Percentiles rank a stretch among this genome's conserved stretches.
Evolutionary conservation across 1,140 invertebrate species (phyloP).

Genomic region (Hyposmocoma kahamanoa): DNA sequence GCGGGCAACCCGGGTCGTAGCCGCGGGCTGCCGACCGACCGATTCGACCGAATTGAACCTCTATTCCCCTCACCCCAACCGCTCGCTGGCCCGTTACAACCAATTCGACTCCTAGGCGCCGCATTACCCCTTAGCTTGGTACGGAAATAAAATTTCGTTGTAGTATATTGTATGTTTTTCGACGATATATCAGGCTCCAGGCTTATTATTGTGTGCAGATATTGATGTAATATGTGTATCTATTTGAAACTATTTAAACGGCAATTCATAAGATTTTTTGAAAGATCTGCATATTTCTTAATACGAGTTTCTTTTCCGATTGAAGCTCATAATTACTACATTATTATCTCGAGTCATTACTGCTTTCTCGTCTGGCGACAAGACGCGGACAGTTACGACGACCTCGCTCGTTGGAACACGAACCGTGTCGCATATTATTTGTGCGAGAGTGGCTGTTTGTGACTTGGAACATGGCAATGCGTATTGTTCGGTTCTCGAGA

Average conservation of each 20-base stretch:
- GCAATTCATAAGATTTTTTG: too few species aligned
- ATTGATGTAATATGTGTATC: too few species aligned
- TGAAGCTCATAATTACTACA: too few species aligned
- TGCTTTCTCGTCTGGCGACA: too few species aligned
- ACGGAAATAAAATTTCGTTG: conserved; percentile 28
- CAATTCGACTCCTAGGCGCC: conserved; percentile 46
- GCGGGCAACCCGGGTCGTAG: conserved; percentile 50
- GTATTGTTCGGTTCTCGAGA: conserved; percentile 4
- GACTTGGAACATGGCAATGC: conserved; percentile 3
- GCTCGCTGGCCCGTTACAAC: conserved; percentile 41
- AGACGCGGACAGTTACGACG: conserved; percentile 5
- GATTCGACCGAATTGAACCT: conserved; percentile 52
- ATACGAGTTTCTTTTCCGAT: too few species aligned
- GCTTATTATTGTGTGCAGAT: too few species aligned
- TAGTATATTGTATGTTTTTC: too few species aligned
- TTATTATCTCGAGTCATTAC: too few species aligned
- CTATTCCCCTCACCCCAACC: conserved; percentile 47
- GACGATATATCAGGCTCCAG: too few species aligned
- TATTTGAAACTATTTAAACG: too few species aligned
- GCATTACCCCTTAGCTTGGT: conserved; percentile 36
- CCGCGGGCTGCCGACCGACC: conserved; percentile 44
- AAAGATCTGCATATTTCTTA: too few species aligned
- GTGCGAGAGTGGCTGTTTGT: conserved; percentile 7
- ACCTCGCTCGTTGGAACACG: conserved; percentile 7
- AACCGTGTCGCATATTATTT: conserved; percentile 7